Base-by-base conservation (phyloP, 2,888 invertebrate genomes). In the Xestia xanthographa region DNA sequence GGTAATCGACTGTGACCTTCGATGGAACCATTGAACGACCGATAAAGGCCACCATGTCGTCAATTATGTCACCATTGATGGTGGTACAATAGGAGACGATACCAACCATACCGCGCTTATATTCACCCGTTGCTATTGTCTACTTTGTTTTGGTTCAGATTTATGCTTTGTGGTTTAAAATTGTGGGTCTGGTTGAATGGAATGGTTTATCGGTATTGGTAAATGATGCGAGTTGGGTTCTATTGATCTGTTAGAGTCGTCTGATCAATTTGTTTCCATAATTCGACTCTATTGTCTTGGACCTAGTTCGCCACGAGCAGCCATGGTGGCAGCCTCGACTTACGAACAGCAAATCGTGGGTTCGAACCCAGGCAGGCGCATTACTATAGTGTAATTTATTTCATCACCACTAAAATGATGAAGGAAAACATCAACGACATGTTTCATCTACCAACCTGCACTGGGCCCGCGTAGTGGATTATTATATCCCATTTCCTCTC, bases 21-120 rank as follows among this genome's bases (percentile, higher is more conserved):
- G 88, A 86, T 84, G 65, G 75, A 77, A 78, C 82, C 76, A 89
- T 90, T 88, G 87, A 83, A 81, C 80, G 75, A 45, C 84, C 89
- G 88, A 87, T 90, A 89, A 91, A 89, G 90, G 90, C 87, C 79
- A 83, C 85, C 81, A 79, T 86, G 88, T 86, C 89, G 85, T 89
- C 89, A 90, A 88, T 92, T 92, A 92, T 92, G 91, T 91, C 92
- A 92, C 91, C 90, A 89, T 89, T 89, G 80, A 87, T 86, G 86
- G 85, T 84, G 86, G 88, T 87, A 92, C 90, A 89, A 90, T 90
- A 80, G 87, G 85, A 84, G 87, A 88, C 84, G 88, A 87, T 80
- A 81, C 81, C 70, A 86, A 88, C 84, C 88, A 87, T 79, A 81
- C 78, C 70, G 56, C 60, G 69, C 63, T 66, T 77, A 20, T 78